phyloP scores from a whole-genome alignment of 92 coral and sea anemone genomes.

The Virgularia gustaviana region DNA sequence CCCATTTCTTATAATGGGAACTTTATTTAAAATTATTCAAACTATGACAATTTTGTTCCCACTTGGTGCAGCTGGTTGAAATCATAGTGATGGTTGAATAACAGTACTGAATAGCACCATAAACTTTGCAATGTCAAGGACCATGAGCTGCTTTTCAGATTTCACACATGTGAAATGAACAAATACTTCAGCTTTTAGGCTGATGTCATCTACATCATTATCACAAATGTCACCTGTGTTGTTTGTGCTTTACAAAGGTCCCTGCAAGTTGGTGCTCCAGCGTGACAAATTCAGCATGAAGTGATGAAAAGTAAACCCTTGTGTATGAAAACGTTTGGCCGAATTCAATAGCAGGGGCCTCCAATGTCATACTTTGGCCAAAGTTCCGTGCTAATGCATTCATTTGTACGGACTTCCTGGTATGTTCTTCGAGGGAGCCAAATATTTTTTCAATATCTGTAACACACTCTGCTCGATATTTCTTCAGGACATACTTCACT shows the following conservation, averaged over 20 bases:
- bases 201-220: background rate
- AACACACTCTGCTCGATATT: conserved; percentile 11
- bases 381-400: conserved; percentile 40
- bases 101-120: too few species aligned
- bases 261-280: conserved; percentile 25
- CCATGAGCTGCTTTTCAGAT: conserved; percentile 24
- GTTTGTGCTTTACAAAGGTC: conserved; percentile 37
- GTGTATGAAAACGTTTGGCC: conserved; percentile 24
- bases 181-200: conserved; percentile 30
- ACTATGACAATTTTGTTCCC: too few species aligned
- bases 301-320: conserved; percentile 34
- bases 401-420: conserved; percentile 33
- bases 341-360: conserved; percentile 32
- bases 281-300: conserved; percentile 26
- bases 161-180: conserved; percentile 14
- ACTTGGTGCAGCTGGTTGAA: too few species aligned
- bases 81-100: too few species aligned
- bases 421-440: conserved; percentile 35
- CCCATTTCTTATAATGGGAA: too few species aligned
- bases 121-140: conserved; percentile 27
- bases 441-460: conserved; percentile 20
- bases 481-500: conserved; percentile 31
- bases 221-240: conserved; percentile 47
- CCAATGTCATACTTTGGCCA: conserved; percentile 17
- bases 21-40: too few species aligned